Base-by-base conservation (phyloP, 2,113 vertebrate species). In the Propithecus coquereli region DNA sequence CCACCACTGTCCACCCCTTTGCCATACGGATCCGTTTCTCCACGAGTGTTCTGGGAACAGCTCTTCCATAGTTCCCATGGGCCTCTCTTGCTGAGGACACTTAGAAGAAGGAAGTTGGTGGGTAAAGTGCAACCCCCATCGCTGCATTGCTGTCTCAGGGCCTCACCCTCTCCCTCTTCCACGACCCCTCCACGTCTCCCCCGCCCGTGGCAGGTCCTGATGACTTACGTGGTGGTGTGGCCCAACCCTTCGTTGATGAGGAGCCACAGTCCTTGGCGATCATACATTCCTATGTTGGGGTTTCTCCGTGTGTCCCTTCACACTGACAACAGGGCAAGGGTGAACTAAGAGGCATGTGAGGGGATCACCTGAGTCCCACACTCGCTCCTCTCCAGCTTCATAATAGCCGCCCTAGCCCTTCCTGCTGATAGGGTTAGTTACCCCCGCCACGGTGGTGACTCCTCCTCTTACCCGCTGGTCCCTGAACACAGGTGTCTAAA, bases 1-100 rank as follows among this genome's bases (percentile, higher is more conserved):
- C 81, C 63, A 57, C 83, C 59, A 40, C 3, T 13, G 45, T 34
- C 13, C n/a, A 83, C 23, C 66, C 22, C 17, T 1, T 13, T 11
- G 30, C 23, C 37, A 8, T 37, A 20, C 27, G 30, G 50, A 8
- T 37, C 54, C 54, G 32, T 9, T 25, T 84, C 32, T 40, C 54
- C 18, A 13, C 1, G 9, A 4, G 3, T 0, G 1, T 25, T 37
- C 30, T 6, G 14, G 37, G 30, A 59, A 34, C 52, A 85, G 30
- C 45, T 30, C 13, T 23, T 40, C 17, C 4, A 0, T 6, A 52
- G 54, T 27, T 70, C 22, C 70, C 30, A 17, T 32, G 70, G 40
- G n/a, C n/a, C n/a, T 85, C 57, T 50, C n/a, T n/a, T 91, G 34
- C 84, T 4, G 1, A 25, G 2, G n/a, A 7, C 13, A 5, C 8